Evolutionary conservation across 2,797 vertebrate species (phyloP), one percentile per base, ranked within the genome.

Genomic region (Caiman crocodilus): DNA sequence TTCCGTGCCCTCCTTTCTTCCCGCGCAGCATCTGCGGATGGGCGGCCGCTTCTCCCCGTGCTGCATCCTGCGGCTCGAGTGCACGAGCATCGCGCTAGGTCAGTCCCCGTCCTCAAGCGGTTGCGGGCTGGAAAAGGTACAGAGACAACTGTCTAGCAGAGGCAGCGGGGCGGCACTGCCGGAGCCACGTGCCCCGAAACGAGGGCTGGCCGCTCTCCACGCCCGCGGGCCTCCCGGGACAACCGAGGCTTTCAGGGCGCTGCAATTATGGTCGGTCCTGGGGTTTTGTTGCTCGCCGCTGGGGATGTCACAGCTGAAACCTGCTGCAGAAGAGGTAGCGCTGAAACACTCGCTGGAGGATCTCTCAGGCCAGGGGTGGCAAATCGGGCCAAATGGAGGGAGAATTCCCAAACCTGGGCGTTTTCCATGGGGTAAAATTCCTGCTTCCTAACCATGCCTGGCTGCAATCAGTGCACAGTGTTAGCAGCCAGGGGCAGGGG

Each of bases 21-120:
- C 3, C 20, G 42, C 30, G 6, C 1, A 1, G 28, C 13, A 5
- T 0, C 2, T 0, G 2, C 0, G 21, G 20, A 0, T 67, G 2
- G 1, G 6, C 2, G 50, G 21, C 4, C 0, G 0, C 5, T 42
- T 28, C 23, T 4, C 57, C 0, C 23, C 6, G 2, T 3, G 7
- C 18, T 0, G 0, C 73, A 10, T 26, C 59, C 79, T 11, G 32
- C 3, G 61, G 35, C 28, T 57, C 55, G 26, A 28, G 10, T 11
- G 42, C 42, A 50, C 3, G 42, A 50, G 42, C 42, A 10, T 50
- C 42, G 42, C 42, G 10, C 42, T 50, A 10, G 42, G 42, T 50
- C 42, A 50, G 42, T 50, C 3, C 17, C 16, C 1, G 3, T 15
- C 32, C 3, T 8, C 0, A 14, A 30, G 55, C 50, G 58, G 4